Evolutionary conservation across 1,140 invertebrate species (phyloP), one percentile per base, ranked within the genome.

Genomic region (Camponotus pennsylvanicus): DNA sequence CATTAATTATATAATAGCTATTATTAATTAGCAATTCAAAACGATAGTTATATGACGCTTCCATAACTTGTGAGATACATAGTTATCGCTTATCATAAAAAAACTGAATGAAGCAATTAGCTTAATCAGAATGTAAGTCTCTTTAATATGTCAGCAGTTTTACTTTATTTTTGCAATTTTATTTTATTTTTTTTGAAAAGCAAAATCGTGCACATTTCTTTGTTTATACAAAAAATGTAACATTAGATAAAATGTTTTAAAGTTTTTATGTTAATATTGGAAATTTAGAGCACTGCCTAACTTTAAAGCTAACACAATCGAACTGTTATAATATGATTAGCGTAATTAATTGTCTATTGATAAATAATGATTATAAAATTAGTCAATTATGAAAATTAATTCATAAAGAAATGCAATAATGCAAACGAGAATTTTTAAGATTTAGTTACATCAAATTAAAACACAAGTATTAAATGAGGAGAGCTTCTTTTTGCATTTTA

Each of bases 151-250:
- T 75, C 1, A 27, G 32, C 27, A 34, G 1, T 52, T 71, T 18
- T 52, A 71, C 27, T 21, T 75, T 75, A 75, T 57, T 37, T 15
- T n/a, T 55, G 27, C 27, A 27, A 1, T 52, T 71, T 18, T 52
- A 71, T 40, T 21, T 75, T 75, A 75, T 57, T 37, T 15, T 15
- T n/a, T 55, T 18, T n/a, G 1, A 71, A 71, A 71, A 52, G 45
- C 52, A 9, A 9, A 52, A 73, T 32, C 49, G 3, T 61, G 9
- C 7, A 61, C 7, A 61, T 61, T 61, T 4, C 9, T 61, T 27
- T 27, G 21, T 15, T 45, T 49, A 49, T 9, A n/a, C 11, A 32
- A 61, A 27, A 61, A 32, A 5, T 61, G 7, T 61, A 61, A 61
- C 11, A 13, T 1, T 57, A 11, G 37, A 34, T 55, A 55, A 3